Conservation (phyloP, 2,113 vertebrate genomes). For the Cyphomyrus plagiostoma region DNA sequence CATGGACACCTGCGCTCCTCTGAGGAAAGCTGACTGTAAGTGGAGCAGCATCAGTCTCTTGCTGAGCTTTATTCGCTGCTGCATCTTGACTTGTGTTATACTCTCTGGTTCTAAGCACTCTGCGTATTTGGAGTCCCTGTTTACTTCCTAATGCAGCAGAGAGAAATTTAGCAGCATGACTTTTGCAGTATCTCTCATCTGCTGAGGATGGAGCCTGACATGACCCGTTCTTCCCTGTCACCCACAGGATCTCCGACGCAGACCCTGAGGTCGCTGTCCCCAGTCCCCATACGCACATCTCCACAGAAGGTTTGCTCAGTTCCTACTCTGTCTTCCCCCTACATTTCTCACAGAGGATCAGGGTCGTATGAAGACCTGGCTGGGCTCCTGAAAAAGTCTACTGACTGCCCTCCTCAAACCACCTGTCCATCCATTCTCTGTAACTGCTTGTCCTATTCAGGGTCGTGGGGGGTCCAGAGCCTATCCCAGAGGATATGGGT, state of each 20-base stretch:
- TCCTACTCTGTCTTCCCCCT: not conserved
- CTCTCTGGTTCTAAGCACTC: not conserved
- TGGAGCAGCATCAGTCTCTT: not conserved
- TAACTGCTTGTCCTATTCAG: not conserved
- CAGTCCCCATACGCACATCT: constrained; percentile 80
- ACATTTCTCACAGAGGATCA: not conserved
- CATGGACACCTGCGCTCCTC: too few relatives aligned
- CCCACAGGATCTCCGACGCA: constrained; percentile 82
- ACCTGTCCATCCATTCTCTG: not conserved
- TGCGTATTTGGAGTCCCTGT: not conserved
- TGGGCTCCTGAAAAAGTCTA: not conserved
- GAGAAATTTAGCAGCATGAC: not conserved
- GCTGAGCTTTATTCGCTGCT: not conserved
- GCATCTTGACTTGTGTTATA: not conserved
- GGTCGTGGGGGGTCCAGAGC: not conserved
- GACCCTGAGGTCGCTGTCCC: constrained; percentile 75
- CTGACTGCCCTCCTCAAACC: not conserved
- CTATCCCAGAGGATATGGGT: not conserved
- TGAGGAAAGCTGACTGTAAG: not conserved
- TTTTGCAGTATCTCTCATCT: not conserved
- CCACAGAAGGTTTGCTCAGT: constrained; percentile 80
- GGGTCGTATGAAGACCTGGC: not conserved
- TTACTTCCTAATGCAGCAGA: not conserved
- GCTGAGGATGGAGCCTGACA: not conserved
- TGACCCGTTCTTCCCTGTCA: constrained; percentile 16